Evolutionary conservation across 2,888 invertebrate genomes (phyloP), one percentile per base, ranked within the genome.

Genomic region (Drosophila neonasuta): DNA sequence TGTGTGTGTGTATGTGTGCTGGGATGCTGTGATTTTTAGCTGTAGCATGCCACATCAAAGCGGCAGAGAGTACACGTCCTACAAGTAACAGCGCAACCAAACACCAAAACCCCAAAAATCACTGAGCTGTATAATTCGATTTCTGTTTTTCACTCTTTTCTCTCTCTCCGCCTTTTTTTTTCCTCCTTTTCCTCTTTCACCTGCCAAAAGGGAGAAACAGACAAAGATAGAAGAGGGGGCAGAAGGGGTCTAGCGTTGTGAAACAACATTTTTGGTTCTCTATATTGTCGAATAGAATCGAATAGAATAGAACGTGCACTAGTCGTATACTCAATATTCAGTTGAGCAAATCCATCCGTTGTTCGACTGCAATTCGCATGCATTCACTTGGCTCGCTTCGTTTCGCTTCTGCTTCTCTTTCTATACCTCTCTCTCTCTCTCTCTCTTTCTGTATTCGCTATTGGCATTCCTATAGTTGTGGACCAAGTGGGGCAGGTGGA

Each of bases 111-210:
- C 82, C 72, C 69, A 81, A 88, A 85, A 88, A 88, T 88, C 88
- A 88, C 81, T 88, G 88, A 88, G 83, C 88, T 88, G 89, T 84
- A 88, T 88, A 88, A 88, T 88, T 88, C 89, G 89, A 88, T 88
- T 88, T 88, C 87, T 87, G 82, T 88, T 87, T 85, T 80, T 94
- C 74, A 71, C 74, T 69, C 59, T 64, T 68, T 66, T 64, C n/a
- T 8, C 49, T 41, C 32, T 29, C 24, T 45, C 51, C 51, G 56
- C 46, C 52, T 55, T 49, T 56, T 55, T 49, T 49, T 42, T 24
- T 20, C 34, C 52, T 55, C 45, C 52, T 55, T 49, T 42, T 24
- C 30, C 39, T 36, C 79, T 79, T 79, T 70, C 76, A 83, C 85
- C 82, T 84, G 75, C 30, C 64, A 67, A 39, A 51, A 57, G 29